A percentile compares a stretch with the other conserved stretches of the same genome.
Evolutionary conservation across 2,113 vertebrate genomes (phyloP).

Genomic region (Craseonycteris thonglongyai): DNA sequence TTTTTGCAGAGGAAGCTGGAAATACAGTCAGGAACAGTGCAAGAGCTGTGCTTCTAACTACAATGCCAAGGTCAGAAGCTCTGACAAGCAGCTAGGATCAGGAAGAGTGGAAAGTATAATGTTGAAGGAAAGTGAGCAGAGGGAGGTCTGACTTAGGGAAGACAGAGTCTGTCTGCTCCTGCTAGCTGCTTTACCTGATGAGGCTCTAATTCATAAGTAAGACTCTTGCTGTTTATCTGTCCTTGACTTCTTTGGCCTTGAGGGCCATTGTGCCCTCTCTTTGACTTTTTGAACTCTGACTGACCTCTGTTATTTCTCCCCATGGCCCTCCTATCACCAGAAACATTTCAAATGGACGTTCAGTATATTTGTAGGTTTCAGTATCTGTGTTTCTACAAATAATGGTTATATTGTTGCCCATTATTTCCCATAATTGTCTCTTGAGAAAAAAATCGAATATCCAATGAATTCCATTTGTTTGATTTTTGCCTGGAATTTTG

Average conservation of each 20-base stretch:
- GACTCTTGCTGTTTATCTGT: neutral
- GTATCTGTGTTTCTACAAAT: neutral
- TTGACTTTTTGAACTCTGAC: neutral
- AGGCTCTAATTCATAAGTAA: neutral
- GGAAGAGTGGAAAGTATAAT: neutral
- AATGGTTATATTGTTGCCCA: neutral
- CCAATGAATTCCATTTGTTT: slow-evolving; percentile 1
- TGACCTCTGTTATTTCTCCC: slow-evolving; percentile 13
- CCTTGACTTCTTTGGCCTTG: slow-evolving; percentile 38
- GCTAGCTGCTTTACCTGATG: neutral
- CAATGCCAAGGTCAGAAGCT: neutral
- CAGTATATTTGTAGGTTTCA: neutral
- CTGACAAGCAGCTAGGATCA: neutral
- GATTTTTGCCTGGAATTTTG: slow-evolving; percentile 27
- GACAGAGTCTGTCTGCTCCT: neutral
- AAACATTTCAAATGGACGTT: neutral
- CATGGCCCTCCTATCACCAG: neutral
- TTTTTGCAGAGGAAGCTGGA: neutral
- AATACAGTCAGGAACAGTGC: neutral
- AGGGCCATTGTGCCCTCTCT: neutral
- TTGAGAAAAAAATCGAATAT: neutral
- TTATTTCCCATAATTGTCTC: neutral
- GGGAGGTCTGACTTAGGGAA: neutral
- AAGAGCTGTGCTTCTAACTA: neutral
- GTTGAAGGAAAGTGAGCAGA: neutral